Base-by-base conservation (phyloP, 2,113 vertebrate species). In the Alethe diademata region DNA sequence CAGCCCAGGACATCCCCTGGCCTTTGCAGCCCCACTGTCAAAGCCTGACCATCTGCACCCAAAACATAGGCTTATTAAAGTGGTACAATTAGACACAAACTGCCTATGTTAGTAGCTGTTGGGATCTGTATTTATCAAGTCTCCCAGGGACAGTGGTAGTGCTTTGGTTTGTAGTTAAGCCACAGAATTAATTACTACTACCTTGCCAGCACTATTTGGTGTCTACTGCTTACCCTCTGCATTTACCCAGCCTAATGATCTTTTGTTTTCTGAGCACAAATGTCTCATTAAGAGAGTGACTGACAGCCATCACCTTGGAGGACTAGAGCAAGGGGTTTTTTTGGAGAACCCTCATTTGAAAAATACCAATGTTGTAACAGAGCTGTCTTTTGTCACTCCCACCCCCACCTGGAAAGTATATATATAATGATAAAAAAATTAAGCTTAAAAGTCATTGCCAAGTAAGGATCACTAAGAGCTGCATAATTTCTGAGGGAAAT, bases 391-490 rank as follows among this genome's bases (percentile, higher is more conserved):
- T 8, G 5, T 22, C 0, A 0, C 9, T 45, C n/a, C 6, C 14
- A 5, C 1, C 3, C 2, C 0, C 8, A 9, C 11, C 5, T 2
- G 8, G 7, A 14, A 73, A 58, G 2, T 20, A 45, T 58, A 70
- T 73, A 14, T 80, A 31, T 47, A 26, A 72, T 65, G 13, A 19
- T 31, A 48, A 35, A 74, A 74, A 73, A 62, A 48, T 40, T 9
- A 60, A 58, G 25, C 16, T 47, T 60, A 56, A 47, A 71, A 40
- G 4, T 78, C 5, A 33, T 47, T 14, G 3, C 13, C 23, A 53
- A 28, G 11, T 25, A 92, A 47, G 35, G 10, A 31, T 58, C 6
- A n/a, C 12, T 42, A 51, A 43, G 18, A 78, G 4, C 20, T 57
- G 3, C 48, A 2, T 51, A 40, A 40, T 47, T 80, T 87, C 48